Evolutionary conservation across 2,888 invertebrate genomes (phyloP).

Genomic region (Sinopyrophorus schimmeli): DNA sequence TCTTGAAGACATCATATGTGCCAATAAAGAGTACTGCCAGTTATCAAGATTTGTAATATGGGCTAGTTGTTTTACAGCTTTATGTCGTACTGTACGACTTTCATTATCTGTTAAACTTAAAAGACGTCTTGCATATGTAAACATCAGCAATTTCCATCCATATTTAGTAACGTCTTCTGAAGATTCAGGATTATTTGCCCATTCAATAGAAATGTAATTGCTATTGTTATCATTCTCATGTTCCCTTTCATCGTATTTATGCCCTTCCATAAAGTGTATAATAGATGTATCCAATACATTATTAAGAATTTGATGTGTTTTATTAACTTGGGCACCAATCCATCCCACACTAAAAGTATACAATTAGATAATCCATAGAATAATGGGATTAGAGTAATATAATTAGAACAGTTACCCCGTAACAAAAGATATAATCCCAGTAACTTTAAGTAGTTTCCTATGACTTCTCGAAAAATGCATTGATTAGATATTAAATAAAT

Average conservation of each 20-base stretch:
- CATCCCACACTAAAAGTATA: conserved; percentile 34
- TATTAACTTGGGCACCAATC: conserved; percentile 47
- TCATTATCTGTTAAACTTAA: conserved; percentile 69
- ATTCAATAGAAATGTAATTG: conserved; percentile 19
- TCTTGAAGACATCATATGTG: conserved; percentile 76
- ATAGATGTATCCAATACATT: conserved; percentile 50
- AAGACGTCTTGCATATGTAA: conserved; percentile 63
- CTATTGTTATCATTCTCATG: conserved; percentile 27
- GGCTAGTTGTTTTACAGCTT: conserved; percentile 68
- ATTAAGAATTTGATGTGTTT: conserved; percentile 45
- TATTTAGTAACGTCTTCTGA: conserved; percentile 30
- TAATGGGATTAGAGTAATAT: not conserved
- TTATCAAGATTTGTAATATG: conserved; percentile 64
- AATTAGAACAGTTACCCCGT: conserved; percentile 15
- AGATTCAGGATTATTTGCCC: conserved; percentile 18
- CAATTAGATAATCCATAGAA: not conserved
- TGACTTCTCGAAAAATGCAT: conserved; percentile 28
- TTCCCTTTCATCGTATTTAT: conserved; percentile 20
- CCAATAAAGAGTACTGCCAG: conserved; percentile 63
- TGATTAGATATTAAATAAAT: not conserved
- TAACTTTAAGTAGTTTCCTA: conserved; percentile 20
- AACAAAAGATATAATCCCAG: conserved; percentile 14
- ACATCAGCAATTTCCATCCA: conserved; percentile 46
- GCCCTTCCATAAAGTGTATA: conserved; percentile 44
- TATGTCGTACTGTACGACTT: conserved; percentile 62